Conservation (phyloP, 2,113 vertebrate genomes). For the Ovibos moschatus region DNA sequence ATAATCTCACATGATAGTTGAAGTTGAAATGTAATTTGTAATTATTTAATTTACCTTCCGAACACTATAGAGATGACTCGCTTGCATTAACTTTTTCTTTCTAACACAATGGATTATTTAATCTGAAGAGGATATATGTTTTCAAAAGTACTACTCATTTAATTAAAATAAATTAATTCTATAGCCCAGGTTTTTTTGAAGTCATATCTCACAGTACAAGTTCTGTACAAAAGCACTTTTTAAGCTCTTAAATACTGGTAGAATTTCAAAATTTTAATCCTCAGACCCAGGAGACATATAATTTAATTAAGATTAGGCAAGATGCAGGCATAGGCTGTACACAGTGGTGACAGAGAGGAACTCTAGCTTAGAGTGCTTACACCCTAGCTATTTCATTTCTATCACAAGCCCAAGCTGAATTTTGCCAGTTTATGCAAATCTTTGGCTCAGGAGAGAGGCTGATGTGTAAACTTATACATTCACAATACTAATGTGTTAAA, state of each 20-base stretch:
- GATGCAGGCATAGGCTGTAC: not conserved
- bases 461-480: not conserved
- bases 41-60: constrained; percentile 18
- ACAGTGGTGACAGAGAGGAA: not conserved
- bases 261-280: not conserved
- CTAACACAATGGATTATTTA: constrained; percentile 26
- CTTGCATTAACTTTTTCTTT: not conserved
- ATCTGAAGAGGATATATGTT: not conserved
- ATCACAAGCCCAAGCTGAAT: not conserved
- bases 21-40: constrained; percentile 21
- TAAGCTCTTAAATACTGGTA: not conserved
- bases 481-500: not conserved
- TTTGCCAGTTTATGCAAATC: not conserved
- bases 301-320: constrained; percentile 67
- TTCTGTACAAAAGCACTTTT: not conserved
- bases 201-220: not conserved
- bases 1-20: not conserved
- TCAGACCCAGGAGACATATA: constrained; percentile 39
- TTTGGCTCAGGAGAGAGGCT: not conserved
- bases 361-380: not conserved
- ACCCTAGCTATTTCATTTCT: constrained; percentile 26
- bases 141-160: constrained; percentile 42
- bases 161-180: constrained; percentile 46
- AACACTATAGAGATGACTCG: constrained; percentile 13
- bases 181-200: constrained; percentile 20